Percentiles rank a stretch among this genome's conserved stretches.
phyloP scores from a whole-genome alignment of 1,140 invertebrate genomes.

The Brevipalpus yothersi region DNA sequence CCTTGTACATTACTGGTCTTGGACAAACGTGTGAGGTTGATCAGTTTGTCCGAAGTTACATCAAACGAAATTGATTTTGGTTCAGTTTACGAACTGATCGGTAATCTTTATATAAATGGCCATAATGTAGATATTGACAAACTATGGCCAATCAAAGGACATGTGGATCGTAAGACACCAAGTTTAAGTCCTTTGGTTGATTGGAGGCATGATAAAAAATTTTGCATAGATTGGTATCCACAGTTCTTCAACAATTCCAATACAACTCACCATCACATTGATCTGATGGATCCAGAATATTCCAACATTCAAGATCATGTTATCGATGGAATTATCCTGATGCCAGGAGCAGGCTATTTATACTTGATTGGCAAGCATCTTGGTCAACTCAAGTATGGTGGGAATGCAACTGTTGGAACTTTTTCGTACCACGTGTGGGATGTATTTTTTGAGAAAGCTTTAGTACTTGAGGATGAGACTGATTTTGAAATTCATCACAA shows the following conservation, averaged over 20 bases:
- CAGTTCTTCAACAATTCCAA: conserved; percentile 4
- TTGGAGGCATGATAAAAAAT: conserved; percentile 24
- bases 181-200: conserved; percentile 23
- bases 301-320: conserved; percentile 24
- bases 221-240: conserved; percentile 10
- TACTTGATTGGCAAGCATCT: conserved; percentile 16
- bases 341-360: conserved; percentile 29
- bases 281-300: conserved; percentile 14
- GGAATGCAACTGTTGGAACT: background rate
- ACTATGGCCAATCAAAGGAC: conserved; percentile 18
- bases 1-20: too few species aligned
- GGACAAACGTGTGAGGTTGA: too few species aligned
- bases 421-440: background rate
- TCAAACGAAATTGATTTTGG: too few species aligned
- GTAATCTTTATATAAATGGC: conserved; percentile 24
- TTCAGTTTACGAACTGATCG: background rate
- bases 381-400: background rate
- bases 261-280: conserved; percentile 7
- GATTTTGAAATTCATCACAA: background rate
- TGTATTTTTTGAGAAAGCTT: background rate
- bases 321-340: conserved; percentile 29
- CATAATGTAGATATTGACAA: conserved; percentile 20
- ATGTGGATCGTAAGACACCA: conserved; percentile 16
- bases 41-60: too few species aligned
- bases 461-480: background rate